Percentiles rank a stretch among this genome's conserved stretches.
These are phyloP conservation scores for Melospiza melodia DNA, from an alignment of 2,113 vertebrate genomes.

Conservation along the genomic window DNA sequence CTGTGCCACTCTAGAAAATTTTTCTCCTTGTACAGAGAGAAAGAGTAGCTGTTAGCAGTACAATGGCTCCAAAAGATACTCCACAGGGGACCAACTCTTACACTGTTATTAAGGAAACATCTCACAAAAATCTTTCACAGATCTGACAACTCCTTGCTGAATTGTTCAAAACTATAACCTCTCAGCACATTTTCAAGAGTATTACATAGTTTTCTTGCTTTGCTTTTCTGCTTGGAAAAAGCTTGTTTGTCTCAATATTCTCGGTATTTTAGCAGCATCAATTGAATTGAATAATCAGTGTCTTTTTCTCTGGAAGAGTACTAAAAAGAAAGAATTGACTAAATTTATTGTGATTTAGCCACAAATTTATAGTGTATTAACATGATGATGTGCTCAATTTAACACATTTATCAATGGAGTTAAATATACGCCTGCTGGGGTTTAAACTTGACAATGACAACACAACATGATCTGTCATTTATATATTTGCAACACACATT, in stretches of 20 bases:
- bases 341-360: background rate
- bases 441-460: background rate
- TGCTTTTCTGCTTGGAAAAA: conserved; percentile 40
- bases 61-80: background rate
- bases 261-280: background rate
- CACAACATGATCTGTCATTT: background rate
- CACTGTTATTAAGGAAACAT: background rate
- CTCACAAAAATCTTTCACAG: background rate
- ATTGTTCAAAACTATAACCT: conserved; percentile 15
- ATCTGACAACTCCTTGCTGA: background rate
- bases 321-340: background rate
- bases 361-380: background rate
- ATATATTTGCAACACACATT: background rate
- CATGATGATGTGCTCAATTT: background rate
- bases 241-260: conserved; percentile 23
- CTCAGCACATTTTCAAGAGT: background rate
- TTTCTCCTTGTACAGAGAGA: background rate
- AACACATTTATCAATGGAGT: background rate
- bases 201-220: background rate
- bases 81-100: background rate
- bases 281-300: background rate
- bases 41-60: background rate
- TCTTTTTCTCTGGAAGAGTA: background rate
- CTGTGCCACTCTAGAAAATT: background rate
- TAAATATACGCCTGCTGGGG: background rate